Evolutionary conservation across 2,113 vertebrate genomes (phyloP).

Genomic region (Emydocephalus ijimae): DNA sequence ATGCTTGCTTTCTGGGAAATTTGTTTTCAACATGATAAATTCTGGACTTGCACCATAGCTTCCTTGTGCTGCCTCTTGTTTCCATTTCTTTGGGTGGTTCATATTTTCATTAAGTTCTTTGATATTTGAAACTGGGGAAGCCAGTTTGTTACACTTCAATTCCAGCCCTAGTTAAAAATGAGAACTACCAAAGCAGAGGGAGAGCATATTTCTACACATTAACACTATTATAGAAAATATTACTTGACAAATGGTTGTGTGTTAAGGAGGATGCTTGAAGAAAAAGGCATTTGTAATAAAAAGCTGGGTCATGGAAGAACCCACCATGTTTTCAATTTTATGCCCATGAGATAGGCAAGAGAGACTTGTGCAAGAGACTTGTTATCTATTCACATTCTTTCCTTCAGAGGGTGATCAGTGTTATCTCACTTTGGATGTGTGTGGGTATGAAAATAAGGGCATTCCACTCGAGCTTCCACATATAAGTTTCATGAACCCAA

Average conservation of each 20-base stretch:
- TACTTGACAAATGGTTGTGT: slow-evolving; percentile 56
- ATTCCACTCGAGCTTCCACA: neutral
- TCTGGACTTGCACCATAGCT: neutral
- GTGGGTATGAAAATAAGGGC: neutral
- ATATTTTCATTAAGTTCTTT: slow-evolving; percentile 56
- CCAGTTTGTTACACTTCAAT: slow-evolving; percentile 58
- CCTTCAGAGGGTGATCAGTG: neutral
- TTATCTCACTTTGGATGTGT: neutral
- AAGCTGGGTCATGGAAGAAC: slow-evolving; percentile 58
- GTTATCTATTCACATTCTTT: neutral
- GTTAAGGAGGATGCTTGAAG: slow-evolving; percentile 58
- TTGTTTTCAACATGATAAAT: slow-evolving; percentile 1
- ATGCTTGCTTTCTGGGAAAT: neutral
- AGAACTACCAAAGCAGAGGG: slow-evolving; percentile 56
- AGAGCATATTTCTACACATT: slow-evolving; percentile 46
- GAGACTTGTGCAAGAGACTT: neutral
- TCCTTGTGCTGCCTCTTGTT: slow-evolving; percentile 24
- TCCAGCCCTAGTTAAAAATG: slow-evolving; percentile 63
- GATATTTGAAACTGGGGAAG: slow-evolving; percentile 51
- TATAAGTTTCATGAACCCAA: neutral
- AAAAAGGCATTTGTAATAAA: slow-evolving; percentile 66
- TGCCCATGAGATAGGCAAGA: slow-evolving; percentile 12
- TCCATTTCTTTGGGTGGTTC: slow-evolving; percentile 57
- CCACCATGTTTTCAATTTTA: slow-evolving; percentile 48
- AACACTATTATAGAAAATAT: slow-evolving; percentile 53